phyloP scores from a whole-genome alignment of 2,113 vertebrate genomes.

The Protobothrops mucrosquamatus region DNA sequence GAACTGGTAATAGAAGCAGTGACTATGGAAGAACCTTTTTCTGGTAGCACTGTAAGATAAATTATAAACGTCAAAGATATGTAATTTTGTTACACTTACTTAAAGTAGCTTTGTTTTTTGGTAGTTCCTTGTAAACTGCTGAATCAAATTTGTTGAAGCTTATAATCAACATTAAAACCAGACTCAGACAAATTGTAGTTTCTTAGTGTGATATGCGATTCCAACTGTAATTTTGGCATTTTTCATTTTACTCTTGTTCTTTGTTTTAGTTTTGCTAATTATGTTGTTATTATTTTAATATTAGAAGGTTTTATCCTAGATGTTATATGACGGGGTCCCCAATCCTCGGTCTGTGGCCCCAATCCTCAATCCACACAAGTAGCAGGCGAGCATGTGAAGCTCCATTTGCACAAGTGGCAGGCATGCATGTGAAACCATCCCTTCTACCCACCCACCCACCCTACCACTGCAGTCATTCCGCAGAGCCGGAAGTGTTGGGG shows the following conservation, averaged over 20 bases:
- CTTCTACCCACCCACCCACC: too few species aligned
- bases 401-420: background rate
- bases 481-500: too few species aligned
- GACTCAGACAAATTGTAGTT: background rate
- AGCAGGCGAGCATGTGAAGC: background rate
- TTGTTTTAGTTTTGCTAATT: background rate
- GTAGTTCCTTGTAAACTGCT: background rate
- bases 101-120: background rate
- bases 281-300: background rate
- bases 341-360: background rate
- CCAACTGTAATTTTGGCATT: background rate
- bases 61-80: background rate
- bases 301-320: background rate
- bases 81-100: background rate
- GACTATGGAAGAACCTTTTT: background rate
- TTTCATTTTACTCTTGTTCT: background rate
- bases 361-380: background rate
- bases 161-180: background rate
- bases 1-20: background rate
- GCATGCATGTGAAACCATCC: background rate
- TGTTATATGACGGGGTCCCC: background rate
- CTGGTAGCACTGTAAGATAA: background rate
- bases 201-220: background rate
- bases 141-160: background rate
- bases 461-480: too few species aligned